Evolutionary conservation across 1,140 invertebrate genomes (phyloP).

Genomic region (Riptortus pedestris): DNA sequence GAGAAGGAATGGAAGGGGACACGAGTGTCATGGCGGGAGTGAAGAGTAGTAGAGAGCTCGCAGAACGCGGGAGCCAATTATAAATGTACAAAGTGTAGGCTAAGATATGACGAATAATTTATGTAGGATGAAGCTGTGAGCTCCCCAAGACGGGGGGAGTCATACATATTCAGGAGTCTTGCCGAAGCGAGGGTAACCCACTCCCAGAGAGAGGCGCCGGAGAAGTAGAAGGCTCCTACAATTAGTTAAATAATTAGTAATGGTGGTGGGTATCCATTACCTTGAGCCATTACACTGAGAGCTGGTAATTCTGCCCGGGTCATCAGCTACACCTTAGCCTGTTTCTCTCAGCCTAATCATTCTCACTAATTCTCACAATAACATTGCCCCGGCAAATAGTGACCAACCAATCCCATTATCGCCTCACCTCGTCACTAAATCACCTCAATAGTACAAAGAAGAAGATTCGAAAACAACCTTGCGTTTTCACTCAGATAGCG

Average conservation of each 20-base stretch:
- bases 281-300: neutral
- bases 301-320: neutral
- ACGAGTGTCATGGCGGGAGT: neutral
- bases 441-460: too few relatives aligned
- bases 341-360: too few relatives aligned
- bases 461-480: too few relatives aligned
- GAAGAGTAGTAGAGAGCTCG: neutral
- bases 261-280: constrained; percentile 4
- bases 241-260: constrained; percentile 16
- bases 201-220: too few relatives aligned
- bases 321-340: too few relatives aligned
- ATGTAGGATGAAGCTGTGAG: neutral
- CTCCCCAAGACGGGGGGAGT: neutral
- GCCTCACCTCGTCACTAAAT: too few relatives aligned
- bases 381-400: too few relatives aligned
- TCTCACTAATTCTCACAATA: too few relatives aligned
- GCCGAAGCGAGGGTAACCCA: neutral
- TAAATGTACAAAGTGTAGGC: constrained; percentile 6
- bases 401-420: too few relatives aligned
- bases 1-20: neutral
- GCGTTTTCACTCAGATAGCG: too few relatives aligned
- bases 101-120: neutral
- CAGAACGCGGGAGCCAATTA: neutral
- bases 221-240: neutral
- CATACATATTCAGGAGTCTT: constrained; percentile 6